A percentile compares a stretch with the other conserved stretches of the same genome.
Conservation (phyloP, 2,113 vertebrate species). For the Rousettus leschenaultii region DNA sequence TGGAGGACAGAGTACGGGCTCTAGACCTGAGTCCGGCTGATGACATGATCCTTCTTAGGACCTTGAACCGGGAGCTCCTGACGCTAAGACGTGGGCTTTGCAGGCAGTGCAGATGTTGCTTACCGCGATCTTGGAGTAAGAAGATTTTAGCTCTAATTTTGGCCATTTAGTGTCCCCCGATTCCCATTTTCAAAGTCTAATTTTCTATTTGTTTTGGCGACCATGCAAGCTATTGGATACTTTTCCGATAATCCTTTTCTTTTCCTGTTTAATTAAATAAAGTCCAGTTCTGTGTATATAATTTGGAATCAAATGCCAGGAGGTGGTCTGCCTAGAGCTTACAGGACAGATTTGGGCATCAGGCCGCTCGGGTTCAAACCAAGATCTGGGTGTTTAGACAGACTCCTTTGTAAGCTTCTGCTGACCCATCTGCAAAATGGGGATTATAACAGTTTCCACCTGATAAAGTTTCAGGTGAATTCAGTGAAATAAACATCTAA, state of each 20-base stretch:
- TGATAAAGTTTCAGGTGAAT: neutral
- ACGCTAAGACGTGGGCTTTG: neutral
- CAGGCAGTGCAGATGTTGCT: neutral
- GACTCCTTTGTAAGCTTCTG: neutral
- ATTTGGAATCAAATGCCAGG: neutral
- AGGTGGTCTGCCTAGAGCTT: neutral
- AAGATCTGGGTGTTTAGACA: neutral
- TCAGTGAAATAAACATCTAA: neutral
- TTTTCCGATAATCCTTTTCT: neutral
- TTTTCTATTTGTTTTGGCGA: neutral
- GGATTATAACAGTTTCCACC: neutral
- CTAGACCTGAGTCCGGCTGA: neutral
- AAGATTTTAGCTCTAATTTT: neutral
- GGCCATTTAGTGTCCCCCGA: neutral
- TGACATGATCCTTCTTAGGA: neutral
- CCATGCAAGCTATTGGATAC: neutral
- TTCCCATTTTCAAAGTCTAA: neutral
- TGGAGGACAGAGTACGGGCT: neutral
- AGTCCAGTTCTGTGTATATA: neutral
- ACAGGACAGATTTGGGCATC: neutral
- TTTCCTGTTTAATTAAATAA: neutral
- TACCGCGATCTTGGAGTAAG: too few species aligned
- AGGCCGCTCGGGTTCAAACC: neutral
- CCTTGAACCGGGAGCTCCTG: neutral
- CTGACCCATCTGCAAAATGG: neutral